phyloP scores from a whole-genome alignment of 2,113 vertebrate species.

The Nyctereutes procyonoides region DNA sequence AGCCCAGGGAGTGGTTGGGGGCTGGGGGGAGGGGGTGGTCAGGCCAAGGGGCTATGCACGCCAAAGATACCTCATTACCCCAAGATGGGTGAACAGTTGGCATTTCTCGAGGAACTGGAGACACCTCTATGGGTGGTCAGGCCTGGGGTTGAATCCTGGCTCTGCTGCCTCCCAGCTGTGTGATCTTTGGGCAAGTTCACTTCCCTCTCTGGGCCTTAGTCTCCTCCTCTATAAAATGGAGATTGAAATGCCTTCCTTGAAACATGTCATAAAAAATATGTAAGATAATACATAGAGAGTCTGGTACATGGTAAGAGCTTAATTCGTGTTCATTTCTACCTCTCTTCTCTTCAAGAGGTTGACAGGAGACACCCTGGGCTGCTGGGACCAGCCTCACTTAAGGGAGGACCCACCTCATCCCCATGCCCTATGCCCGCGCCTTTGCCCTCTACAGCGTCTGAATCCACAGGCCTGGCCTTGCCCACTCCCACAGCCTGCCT shows the following conservation, averaged over 20 bases:
- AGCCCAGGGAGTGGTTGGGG: not conserved
- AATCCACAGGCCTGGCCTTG: not conserved
- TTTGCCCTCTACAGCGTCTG: not conserved
- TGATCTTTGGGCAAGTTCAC: not conserved
- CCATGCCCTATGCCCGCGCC: not conserved
- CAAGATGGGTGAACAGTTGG: not conserved
- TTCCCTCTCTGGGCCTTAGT: not conserved
- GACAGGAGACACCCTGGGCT: not conserved
- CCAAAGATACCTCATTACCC: not conserved
- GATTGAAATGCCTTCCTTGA: not conserved
- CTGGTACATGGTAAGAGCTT: not conserved
- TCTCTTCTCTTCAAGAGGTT: not conserved
- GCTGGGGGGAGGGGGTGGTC: not conserved
- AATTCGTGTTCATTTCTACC: not conserved
- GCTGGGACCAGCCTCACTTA: not conserved
- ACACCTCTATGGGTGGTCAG: not conserved
- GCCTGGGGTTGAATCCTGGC: not conserved
- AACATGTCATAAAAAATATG: not conserved
- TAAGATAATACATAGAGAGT: not conserved
- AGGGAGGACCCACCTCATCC: not conserved
- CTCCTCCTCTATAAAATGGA: not conserved
- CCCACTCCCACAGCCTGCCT: not conserved
- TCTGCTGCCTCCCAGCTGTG: not conserved
- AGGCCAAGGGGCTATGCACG: too few species aligned
- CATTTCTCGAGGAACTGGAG: not conserved